phyloP scores from a whole-genome alignment of 1,140 invertebrate species.

The Danaus plexippus region DNA sequence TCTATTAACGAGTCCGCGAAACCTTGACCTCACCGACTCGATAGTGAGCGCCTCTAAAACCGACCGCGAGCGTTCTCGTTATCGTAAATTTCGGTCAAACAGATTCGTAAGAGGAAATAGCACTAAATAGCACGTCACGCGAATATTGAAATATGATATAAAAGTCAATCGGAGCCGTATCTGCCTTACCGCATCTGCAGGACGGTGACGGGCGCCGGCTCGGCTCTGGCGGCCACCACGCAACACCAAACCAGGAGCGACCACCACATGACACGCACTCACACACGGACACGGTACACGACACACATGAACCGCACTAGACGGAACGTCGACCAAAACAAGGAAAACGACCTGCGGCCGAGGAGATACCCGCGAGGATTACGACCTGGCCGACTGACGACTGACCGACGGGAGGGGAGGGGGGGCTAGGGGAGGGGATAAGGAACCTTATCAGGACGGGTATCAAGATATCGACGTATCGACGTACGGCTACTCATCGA shows the following conservation, averaged over 20 bases:
- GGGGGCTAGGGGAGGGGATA: no score
- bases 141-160: background rate
- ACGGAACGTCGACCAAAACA: background rate
- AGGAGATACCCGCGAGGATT: no score
- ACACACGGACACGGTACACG: background rate
- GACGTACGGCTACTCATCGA: no score
- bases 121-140: background rate
- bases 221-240: constrained; percentile 12
- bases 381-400: no score
- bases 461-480: no score
- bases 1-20: constrained; percentile 10
- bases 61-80: constrained; percentile 1
- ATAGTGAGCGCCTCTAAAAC: constrained; percentile 4
- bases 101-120: no score
- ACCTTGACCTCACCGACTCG: constrained; percentile 14
- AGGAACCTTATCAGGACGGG: no score
- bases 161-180: background rate
- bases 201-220: constrained; percentile 20
- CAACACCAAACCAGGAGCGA: constrained; percentile 7
- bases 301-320: constrained; percentile 1
- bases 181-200: constrained; percentile 29
- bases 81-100: background rate
- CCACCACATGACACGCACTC: background rate
- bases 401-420: no score
- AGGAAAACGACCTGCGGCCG: background rate